phyloP scores from a whole-genome alignment of 2,888 invertebrate genomes.

The Sinodicranocentrus sp. region DNA sequence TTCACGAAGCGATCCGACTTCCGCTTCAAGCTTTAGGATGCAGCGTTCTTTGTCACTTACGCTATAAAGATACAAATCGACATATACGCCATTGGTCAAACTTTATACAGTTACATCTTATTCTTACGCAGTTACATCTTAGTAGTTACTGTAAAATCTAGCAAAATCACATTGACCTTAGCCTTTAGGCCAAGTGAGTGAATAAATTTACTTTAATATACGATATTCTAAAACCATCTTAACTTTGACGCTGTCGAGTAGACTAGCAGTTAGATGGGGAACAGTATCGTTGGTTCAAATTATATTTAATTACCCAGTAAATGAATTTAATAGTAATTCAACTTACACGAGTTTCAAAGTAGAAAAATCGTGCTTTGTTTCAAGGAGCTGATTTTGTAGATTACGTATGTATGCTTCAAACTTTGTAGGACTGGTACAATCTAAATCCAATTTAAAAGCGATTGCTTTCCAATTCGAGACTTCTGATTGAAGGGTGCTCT shows the following conservation, averaged over 20 bases:
- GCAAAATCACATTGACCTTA: constrained; percentile 43
- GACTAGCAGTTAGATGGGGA: constrained; percentile 23
- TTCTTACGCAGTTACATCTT: background rate
- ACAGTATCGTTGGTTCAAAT: constrained; percentile 26
- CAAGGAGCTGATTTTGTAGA: constrained; percentile 70
- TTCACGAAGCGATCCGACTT: constrained; percentile 39
- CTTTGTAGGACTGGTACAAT: constrained; percentile 67
- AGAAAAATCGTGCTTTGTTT: constrained; percentile 72
- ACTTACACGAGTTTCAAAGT: constrained; percentile 70
- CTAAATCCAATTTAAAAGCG: constrained; percentile 69
- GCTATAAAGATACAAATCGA: background rate
- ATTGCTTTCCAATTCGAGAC: constrained; percentile 67
- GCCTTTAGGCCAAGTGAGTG: constrained; percentile 37
- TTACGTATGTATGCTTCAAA: constrained; percentile 70
- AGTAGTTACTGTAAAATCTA: constrained; percentile 27
- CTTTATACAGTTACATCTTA: too few relatives aligned
- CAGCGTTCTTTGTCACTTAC: constrained; percentile 36
- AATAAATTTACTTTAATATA: constrained; percentile 53
- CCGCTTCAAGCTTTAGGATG: constrained; percentile 49
- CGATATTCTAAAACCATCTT: constrained; percentile 61
- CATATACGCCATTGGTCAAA: too few relatives aligned
- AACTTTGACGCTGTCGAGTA: background rate
- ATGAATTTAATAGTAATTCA: background rate
- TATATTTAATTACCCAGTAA: background rate
- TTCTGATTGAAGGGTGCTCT: constrained; percentile 60